Evolutionary conservation across 2,797 vertebrate species (phyloP).

Genomic region (Takifugu rubripes): DNA sequence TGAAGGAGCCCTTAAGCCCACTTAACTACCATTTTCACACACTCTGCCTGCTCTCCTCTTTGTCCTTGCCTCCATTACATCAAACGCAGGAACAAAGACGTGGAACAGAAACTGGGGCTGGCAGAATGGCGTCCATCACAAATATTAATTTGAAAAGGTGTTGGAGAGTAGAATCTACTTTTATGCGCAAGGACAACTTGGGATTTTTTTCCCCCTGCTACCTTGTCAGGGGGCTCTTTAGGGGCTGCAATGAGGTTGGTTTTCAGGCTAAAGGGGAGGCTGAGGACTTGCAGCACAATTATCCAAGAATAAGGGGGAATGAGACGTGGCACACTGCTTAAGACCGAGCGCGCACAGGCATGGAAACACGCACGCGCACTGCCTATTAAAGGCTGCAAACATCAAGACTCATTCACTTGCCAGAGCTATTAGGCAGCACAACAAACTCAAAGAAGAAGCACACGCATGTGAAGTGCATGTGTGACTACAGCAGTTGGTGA

Average conservation of each 20-base stretch:
- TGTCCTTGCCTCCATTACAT: constrained; percentile 99
- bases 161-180: constrained; percentile 99
- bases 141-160: constrained; percentile 99
- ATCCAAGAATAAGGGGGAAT: constrained; percentile 94
- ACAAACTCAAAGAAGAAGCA: constrained; percentile 47
- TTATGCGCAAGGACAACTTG: constrained; percentile 99
- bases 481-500: constrained; percentile 19
- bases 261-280: constrained; percentile 98
- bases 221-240: constrained; percentile 79
- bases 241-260: constrained; percentile 99
- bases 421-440: constrained; percentile 54
- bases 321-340: constrained; percentile 91
- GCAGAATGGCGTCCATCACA: constrained; percentile 99
- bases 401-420: constrained; percentile 56
- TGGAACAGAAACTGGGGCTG: constrained; percentile 98
- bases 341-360: constrained; percentile 83
- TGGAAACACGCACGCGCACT: constrained; percentile 43
- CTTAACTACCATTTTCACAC: constrained; percentile 99
- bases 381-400: constrained; percentile 60
- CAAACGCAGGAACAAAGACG: constrained; percentile 99
- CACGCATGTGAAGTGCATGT: constrained; percentile 23
- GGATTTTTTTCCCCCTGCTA: constrained; percentile 84
- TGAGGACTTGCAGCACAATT: constrained; percentile 99
- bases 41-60: constrained; percentile 99
- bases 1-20: constrained; percentile 99